These are phyloP conservation scores for Pampusana beccarii DNA, from an alignment of 2,113 vertebrate genomes.

Conservation along the genomic window DNA sequence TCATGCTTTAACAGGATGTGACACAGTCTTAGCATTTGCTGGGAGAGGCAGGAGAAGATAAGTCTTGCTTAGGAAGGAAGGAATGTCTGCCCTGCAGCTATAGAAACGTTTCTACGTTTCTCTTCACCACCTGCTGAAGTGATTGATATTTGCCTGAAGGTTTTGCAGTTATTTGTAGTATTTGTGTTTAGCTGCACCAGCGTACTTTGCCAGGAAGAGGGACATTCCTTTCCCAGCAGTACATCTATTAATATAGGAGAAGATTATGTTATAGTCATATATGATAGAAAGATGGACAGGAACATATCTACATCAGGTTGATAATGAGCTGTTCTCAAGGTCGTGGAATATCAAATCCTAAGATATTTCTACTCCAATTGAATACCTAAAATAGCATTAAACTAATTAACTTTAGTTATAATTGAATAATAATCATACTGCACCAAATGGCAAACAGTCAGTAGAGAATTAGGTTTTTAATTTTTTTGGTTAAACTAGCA, in stretches of 20 bases:
- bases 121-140: slow-evolving; percentile 54
- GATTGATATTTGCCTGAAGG: slow-evolving; percentile 55
- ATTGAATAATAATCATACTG: not conserved
- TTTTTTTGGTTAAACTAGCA: not conserved
- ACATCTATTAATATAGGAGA: not conserved
- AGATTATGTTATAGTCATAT: not conserved
- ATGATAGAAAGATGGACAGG: not conserved
- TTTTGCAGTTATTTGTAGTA: not conserved
- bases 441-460: not conserved
- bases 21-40: slow-evolving; percentile 30
- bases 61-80: slow-evolving; percentile 16
- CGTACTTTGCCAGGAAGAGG: not conserved
- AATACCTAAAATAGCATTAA: slow-evolving; percentile 18
- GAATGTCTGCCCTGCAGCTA: slow-evolving; percentile 63
- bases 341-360: not conserved
- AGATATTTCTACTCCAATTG: not conserved
- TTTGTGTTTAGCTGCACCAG: not conserved
- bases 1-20: slow-evolving; percentile 46
- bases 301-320: not conserved
- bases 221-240: not conserved
- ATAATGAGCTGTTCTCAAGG: not conserved
- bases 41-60: slow-evolving; percentile 28
- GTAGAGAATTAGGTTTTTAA: not conserved
- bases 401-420: not conserved
- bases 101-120: not conserved